These are phyloP conservation scores for Carcharodon carcharias DNA, from an alignment of 2,797 vertebrate genomes.

Conservation along the genomic window DNA sequence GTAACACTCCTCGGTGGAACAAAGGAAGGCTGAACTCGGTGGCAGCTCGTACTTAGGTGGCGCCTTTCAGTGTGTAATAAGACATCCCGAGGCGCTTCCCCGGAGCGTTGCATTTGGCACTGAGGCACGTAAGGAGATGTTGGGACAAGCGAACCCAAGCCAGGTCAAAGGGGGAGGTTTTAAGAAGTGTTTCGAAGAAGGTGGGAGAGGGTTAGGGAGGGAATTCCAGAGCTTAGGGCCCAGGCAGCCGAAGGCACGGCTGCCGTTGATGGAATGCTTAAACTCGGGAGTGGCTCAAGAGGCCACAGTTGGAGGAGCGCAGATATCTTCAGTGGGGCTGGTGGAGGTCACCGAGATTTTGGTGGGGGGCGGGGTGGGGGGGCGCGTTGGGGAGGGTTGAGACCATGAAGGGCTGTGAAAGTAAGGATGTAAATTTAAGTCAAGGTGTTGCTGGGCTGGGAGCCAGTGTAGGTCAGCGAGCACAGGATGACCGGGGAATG, in stretches of 20 bases:
- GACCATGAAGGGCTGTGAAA: too few species aligned
- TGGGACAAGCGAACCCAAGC: background rate
- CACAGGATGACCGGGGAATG: too few species aligned
- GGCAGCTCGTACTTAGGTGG: background rate
- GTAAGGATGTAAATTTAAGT: too few species aligned
- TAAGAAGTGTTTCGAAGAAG: background rate
- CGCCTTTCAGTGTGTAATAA: background rate
- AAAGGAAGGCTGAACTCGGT: background rate
- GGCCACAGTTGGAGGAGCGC: background rate
- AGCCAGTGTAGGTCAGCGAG: too few species aligned
- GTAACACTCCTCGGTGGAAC: background rate
- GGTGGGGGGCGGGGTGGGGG: background rate
- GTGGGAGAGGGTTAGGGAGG: background rate
- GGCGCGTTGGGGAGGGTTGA: background rate
- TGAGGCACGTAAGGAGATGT: background rate
- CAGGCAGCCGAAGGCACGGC: background rate
- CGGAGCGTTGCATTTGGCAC: background rate
- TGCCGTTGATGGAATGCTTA: background rate
- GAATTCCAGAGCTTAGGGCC: background rate
- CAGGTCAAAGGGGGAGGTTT: background rate
- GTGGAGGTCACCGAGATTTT: background rate
- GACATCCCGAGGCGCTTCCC: background rate
- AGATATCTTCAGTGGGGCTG: background rate
- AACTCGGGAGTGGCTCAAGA: background rate
- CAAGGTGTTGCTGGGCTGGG: too few species aligned